phyloP scores from a whole-genome alignment of 2,113 vertebrate genomes.

The Gobius niger region DNA sequence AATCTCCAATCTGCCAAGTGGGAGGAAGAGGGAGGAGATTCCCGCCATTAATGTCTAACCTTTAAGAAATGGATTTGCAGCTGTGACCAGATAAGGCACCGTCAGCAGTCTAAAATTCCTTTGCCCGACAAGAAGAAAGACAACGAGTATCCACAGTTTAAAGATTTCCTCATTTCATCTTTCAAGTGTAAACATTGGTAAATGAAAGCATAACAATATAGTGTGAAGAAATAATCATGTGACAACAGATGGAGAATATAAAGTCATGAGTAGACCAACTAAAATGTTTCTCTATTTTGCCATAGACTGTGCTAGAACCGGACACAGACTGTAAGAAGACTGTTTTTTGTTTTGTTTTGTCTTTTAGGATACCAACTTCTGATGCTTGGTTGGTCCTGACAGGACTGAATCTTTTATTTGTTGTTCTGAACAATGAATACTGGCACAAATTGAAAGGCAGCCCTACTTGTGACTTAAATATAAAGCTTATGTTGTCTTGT shows the following conservation, averaged over 20 bases:
- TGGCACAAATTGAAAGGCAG: no score
- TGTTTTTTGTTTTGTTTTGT: no score
- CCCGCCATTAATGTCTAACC: conserved; percentile 70
- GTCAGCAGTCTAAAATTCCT: conserved; percentile 49
- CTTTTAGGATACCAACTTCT: no score
- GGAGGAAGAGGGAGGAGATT: conserved; percentile 54
- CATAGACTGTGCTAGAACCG: no score
- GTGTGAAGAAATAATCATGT: neutral
- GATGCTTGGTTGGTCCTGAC: no score
- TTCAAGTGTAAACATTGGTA: no score
- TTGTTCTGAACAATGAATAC: no score
- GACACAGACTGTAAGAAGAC: no score
- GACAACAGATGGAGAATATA: neutral
- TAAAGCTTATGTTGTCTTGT: no score
- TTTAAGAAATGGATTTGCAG: conserved; percentile 73
- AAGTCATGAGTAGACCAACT: neutral
- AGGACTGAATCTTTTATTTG: no score
- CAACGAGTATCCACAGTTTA: conserved; percentile 6
- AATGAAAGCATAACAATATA: neutral
- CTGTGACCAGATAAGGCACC: conserved; percentile 66
- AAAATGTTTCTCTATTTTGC: neutral
- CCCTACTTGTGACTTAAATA: no score
- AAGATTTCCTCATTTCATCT: no score
- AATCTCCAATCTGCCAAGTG: conserved; percentile 68
- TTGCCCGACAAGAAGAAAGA: conserved; percentile 22